These are phyloP conservation scores for Idris sp. DNA, from an alignment of 1,140 invertebrate genomes.

Conservation along the genomic window DNA sequence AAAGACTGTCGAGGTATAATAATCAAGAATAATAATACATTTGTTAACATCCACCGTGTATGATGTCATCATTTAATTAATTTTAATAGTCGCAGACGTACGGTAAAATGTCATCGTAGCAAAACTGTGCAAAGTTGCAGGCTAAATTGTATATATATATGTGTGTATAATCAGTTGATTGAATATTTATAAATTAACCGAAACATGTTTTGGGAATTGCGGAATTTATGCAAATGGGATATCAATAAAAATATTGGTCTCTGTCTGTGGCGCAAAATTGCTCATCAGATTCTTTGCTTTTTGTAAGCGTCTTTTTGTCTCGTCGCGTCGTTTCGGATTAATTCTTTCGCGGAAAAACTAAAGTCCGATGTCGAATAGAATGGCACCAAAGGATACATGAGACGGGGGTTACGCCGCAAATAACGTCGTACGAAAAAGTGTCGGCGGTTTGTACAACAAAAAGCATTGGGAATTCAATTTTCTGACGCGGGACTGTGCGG, in stretches of 20 bases:
- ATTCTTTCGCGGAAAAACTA: constrained; percentile 48
- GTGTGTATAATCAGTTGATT: constrained; percentile 14
- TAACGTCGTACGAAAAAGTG: constrained; percentile 44
- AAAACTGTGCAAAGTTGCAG: constrained; percentile 25
- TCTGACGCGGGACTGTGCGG: constrained; percentile 43
- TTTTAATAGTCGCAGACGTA: constrained; percentile 10
- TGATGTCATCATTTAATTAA: constrained; percentile 37
- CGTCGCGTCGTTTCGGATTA: constrained; percentile 29
- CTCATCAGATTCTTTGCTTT: constrained; percentile 43
- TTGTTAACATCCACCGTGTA: background rate
- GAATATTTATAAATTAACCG: constrained; percentile 47
- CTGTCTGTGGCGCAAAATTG: constrained; percentile 41
- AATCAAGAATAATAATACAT: background rate
- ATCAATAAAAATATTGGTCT: too few relatives aligned
- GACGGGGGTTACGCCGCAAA: constrained; percentile 35
- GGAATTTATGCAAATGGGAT: constrained; percentile 45
- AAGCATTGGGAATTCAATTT: constrained; percentile 47
- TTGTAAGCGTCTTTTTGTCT: constrained; percentile 19
- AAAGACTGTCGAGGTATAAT: too few relatives aligned
- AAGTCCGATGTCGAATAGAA: constrained; percentile 34
- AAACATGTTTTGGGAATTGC: constrained; percentile 39
- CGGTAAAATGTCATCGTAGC: constrained; percentile 7
- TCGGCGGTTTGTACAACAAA: constrained; percentile 41
- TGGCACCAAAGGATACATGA: constrained; percentile 21
- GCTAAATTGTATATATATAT: constrained; percentile 30